Percentiles rank a stretch among this genome's conserved stretches.
Conservation (phyloP, 2,113 vertebrate species). For the Notarius lentiginosus region DNA sequence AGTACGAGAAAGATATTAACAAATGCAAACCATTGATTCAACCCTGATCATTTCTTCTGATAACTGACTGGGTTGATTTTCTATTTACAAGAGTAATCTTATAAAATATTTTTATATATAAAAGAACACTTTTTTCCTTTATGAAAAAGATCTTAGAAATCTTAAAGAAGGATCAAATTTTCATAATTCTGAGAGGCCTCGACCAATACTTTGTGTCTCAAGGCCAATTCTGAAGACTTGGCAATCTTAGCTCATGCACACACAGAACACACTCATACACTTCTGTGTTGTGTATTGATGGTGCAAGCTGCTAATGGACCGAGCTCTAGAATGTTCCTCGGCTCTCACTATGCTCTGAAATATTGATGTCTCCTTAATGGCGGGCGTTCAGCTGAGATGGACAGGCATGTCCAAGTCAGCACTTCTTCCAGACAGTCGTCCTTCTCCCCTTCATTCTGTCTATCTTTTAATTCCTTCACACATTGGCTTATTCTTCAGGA, state of each 20-base stretch:
- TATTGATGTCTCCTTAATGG: constrained; percentile 88
- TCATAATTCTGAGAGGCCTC: neutral
- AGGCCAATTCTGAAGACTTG: neutral
- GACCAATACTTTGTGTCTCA: neutral
- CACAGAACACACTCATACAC: neutral
- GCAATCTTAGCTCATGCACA: neutral
- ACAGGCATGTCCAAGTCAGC: constrained; percentile 44
- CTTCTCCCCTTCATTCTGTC: neutral
- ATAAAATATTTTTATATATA: neutral
- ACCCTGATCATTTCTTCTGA: neutral
- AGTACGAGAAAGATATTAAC: neutral
- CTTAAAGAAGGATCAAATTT: neutral
- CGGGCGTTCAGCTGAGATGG: constrained; percentile 54
- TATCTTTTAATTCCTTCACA: constrained; percentile 27
- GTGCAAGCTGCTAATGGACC: constrained; percentile 71
- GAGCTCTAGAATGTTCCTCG: constrained; percentile 71
- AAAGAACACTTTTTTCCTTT: neutral
- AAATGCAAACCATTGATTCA: neutral
- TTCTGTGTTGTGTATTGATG: constrained; percentile 63
- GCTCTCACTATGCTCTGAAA: constrained; percentile 82
- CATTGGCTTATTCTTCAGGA: constrained; percentile 3
- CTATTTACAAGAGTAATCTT: neutral
- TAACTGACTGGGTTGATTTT: neutral
- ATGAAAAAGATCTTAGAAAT: neutral
- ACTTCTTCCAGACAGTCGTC: neutral